Percentiles rank a stretch among this genome's conserved stretches.
These are phyloP conservation scores for Drosophila meridiana DNA, from an alignment of 2,888 invertebrate genomes.

Conservation along the genomic window DNA sequence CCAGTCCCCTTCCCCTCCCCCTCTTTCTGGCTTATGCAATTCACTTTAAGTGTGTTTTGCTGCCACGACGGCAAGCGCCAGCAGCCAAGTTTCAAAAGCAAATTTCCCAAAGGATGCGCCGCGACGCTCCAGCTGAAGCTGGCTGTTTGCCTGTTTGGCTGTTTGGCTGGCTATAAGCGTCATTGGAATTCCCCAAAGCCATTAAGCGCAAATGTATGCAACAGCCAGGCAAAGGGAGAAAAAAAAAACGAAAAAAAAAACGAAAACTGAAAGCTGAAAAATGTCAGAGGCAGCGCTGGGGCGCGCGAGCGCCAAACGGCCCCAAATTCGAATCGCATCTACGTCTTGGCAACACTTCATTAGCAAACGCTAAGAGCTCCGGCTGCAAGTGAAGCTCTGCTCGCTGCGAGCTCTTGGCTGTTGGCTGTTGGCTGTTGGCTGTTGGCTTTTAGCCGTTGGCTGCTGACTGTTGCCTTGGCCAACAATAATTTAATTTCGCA, in stretches of 20 bases:
- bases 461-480: conserved; percentile 33
- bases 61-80: conserved; percentile 18
- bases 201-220: conserved; percentile 80
- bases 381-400: conserved; percentile 10
- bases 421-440: conserved; percentile 14
- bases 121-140: conserved; percentile 32
- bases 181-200: conserved; percentile 79
- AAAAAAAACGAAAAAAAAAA: too few species aligned
- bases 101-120: conserved; percentile 73
- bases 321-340: conserved; percentile 38
- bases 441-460: conserved; percentile 12
- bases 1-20: neutral
- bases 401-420: conserved; percentile 10
- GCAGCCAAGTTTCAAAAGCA: conserved; percentile 69
- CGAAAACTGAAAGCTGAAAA: conserved; percentile 63
- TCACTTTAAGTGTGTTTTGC: conserved; percentile 67
- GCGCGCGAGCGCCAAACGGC: conserved; percentile 30
- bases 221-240: conserved; percentile 56
- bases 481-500: conserved; percentile 76
- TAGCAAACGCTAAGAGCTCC: conserved; percentile 66
- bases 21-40: conserved; percentile 22
- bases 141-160: conserved; percentile 40
- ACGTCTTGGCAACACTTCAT: conserved; percentile 73
- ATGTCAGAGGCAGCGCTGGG: conserved; percentile 60
- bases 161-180: conserved; percentile 73